phyloP scores from a whole-genome alignment of 2,113 vertebrate species.

The Cochlearius cochlearius region DNA sequence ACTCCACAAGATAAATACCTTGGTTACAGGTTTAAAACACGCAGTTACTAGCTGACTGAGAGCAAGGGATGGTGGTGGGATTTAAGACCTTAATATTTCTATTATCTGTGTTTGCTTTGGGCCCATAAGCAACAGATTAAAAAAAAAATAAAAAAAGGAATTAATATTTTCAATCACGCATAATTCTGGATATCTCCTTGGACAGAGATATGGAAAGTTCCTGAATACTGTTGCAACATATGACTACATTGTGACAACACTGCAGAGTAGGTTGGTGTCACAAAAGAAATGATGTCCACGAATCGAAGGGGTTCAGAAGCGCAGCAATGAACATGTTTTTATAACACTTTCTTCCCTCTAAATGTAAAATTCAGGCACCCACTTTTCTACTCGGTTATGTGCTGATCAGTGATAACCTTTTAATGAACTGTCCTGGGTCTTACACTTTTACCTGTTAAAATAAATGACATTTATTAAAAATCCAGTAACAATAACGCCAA shows the following conservation, averaged over 20 bases:
- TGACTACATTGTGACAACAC: neutral
- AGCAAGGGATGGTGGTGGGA: neutral
- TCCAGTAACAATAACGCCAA: neutral
- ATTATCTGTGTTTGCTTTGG: neutral
- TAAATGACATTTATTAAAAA: slow-evolving; percentile 26
- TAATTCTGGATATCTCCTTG: neutral
- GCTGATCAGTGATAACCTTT: neutral
- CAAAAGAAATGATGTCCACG: neutral
- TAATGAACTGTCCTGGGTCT: neutral
- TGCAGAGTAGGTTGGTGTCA: neutral
- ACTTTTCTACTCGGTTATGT: neutral
- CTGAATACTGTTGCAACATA: neutral
- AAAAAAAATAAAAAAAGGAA: neutral
- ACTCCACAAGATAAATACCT: neutral
- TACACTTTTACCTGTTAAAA: slow-evolving; percentile 26
- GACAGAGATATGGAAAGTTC: neutral
- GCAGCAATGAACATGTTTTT: neutral
- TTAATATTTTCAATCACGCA: neutral
- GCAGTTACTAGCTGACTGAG: neutral
- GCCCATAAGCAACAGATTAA: neutral
- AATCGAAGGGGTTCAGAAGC: neutral
- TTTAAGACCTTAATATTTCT: neutral
- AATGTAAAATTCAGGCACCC: neutral
- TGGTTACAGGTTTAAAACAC: neutral
- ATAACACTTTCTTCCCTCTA: neutral